phyloP scores from a whole-genome alignment of 1,140 invertebrate species.

The Eurosta solidaginis region DNA sequence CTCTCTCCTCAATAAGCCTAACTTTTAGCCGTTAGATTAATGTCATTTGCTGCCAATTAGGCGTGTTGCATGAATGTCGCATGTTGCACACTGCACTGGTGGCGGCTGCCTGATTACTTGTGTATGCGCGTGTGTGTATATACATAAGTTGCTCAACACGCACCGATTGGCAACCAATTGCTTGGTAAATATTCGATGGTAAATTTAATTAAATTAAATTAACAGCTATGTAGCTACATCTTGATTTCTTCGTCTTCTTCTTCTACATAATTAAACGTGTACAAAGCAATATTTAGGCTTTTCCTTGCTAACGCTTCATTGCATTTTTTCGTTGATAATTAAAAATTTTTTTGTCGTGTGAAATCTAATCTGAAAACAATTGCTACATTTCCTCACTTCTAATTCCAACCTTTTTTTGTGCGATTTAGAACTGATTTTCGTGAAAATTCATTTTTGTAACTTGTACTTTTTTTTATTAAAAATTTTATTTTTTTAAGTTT shows the following conservation, averaged over 20 bases:
- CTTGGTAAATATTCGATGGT: background rate
- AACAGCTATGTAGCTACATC: slow-evolving; percentile 2
- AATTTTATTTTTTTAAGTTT: too few species aligned
- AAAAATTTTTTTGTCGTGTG: background rate
- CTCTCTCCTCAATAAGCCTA: background rate
- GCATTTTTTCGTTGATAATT: background rate
- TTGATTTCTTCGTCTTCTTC: background rate
- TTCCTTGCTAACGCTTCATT: background rate
- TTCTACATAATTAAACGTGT: too few species aligned
- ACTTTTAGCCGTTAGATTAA: slow-evolving; percentile 1
- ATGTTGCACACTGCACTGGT: background rate
- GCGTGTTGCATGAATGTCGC: background rate
- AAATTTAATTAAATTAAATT: slow-evolving; percentile 14
- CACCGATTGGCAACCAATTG: slow-evolving; percentile 10
- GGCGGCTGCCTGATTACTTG: too few species aligned
- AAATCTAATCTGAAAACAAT: background rate
- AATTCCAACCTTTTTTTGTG: too few species aligned
- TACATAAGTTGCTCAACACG: background rate
- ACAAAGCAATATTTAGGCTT: background rate
- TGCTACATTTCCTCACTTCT: too few species aligned
- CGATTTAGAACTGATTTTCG: too few species aligned
- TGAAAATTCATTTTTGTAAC: too few species aligned
- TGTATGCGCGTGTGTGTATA: background rate
- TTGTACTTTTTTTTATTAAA: too few species aligned
- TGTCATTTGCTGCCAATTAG: slow-evolving; percentile 19